Conservation (phyloP, 92 coral and sea anemone species). For the Muricea muricata region DNA sequence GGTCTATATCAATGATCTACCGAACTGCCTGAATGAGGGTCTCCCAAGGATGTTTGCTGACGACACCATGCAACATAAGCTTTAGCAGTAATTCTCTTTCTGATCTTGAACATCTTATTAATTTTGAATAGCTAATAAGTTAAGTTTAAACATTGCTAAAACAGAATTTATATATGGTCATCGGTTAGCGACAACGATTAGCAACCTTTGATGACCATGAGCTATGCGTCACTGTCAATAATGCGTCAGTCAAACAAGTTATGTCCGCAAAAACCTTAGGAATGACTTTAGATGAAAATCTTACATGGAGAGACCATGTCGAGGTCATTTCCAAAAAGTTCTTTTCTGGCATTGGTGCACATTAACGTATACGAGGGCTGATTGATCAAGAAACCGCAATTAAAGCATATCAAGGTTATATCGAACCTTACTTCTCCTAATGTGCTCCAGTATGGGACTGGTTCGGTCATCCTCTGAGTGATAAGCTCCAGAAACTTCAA, state of each 20-base stretch:
- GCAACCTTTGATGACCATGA: slow-evolving; percentile 16
- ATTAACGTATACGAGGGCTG: too few relatives aligned
- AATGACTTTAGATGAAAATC: neutral
- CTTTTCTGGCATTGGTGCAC: slow-evolving; percentile 11
- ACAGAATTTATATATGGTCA: too few relatives aligned
- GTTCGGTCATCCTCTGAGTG: neutral
- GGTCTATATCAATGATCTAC: neutral
- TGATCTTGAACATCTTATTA: neutral
- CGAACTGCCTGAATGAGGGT: slow-evolving; percentile 5
- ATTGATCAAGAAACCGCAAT: neutral
- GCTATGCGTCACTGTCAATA: neutral
- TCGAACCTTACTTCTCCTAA: too few relatives aligned
- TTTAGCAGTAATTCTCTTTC: neutral
- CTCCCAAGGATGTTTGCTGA: neutral
- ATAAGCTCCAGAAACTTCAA: neutral
- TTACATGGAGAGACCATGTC: neutral
- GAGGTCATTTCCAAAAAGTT: neutral
- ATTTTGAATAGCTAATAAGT: neutral
- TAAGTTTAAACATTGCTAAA: too few relatives aligned
- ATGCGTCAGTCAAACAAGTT: slow-evolving; percentile 1
- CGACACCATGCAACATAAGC: neutral
- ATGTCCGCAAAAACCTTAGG: neutral
- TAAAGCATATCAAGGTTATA: neutral
- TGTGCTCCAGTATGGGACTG: neutral
- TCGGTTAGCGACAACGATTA: neutral